Evolutionary conservation across 2,113 vertebrate genomes (phyloP), one percentile per base, ranked within the genome.

Genomic region (Atrichornis clamosus): DNA sequence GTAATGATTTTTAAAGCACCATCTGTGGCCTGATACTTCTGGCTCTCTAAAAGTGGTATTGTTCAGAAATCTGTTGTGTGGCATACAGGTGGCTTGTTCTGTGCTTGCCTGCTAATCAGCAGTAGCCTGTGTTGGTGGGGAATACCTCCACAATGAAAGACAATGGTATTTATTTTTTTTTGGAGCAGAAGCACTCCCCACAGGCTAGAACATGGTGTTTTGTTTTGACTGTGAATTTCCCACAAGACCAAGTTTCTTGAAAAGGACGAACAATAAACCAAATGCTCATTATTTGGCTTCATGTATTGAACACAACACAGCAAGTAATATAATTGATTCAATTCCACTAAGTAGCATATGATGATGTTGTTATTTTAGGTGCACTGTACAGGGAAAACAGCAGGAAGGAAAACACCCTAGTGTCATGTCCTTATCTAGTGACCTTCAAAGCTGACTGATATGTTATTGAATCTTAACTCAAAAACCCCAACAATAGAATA

Each of bases 201-300:
- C 24, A 70, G 74, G 44, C 75, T 67, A 2, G 42, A 90, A 70
- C 10, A 3, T 5, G 23, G 49, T 58, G 42, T 46, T 91, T 85
- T 93, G 46, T 80, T 96, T 95, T 85, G 79, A 63, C 84, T 76
- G 52, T 77, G 72, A 11, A 30, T 94, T 91, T 96, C 79, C 75
- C 90, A n/a, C 47, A 88, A 85, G 75, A 77, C 74, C 0, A 15
- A 39, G 60, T 80, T 70, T 90, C 68, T 67, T 90, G 85, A 92
- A 91, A 91, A 83, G 87, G 75, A 68, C 0, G 6, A 86, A 80
- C 50, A 73, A 67, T 90, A 88, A 93, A 78, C 50, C 67, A 94
- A 95, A 88, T 86, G 82, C 93, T 93, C 24, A 9, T 96, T 93
- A 74, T 87, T 95, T 7, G 68, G 35, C 67, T 90, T 85, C 55